These are phyloP conservation scores for Cebus imitator DNA, from an alignment of 2,113 vertebrate species.

Conservation along the genomic window DNA sequence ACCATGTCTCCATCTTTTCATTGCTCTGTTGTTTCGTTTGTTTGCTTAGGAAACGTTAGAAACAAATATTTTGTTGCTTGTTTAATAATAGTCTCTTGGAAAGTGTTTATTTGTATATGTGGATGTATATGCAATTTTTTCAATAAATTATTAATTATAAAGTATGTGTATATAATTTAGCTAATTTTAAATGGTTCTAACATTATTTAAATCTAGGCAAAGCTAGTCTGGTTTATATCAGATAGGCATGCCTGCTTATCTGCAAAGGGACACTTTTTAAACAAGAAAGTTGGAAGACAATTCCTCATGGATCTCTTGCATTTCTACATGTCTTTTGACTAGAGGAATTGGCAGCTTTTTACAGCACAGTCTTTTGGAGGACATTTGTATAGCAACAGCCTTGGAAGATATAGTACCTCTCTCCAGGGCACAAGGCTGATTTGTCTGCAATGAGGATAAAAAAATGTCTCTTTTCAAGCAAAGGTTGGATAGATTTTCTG, in stretches of 20 bases:
- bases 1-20: neutral
- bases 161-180: neutral
- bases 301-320: neutral
- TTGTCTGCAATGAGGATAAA: neutral
- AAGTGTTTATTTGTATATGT: neutral
- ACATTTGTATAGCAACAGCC: neutral
- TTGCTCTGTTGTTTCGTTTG: neutral
- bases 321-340: neutral
- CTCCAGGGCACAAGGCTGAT: neutral
- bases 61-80: slow-evolving; percentile 16
- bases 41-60: slow-evolving; percentile 12
- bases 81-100: slow-evolving; percentile 21
- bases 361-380: neutral
- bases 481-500: neutral
- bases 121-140: neutral
- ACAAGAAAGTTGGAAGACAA: neutral
- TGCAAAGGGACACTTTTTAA: slow-evolving; percentile 17
- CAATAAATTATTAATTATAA: slow-evolving; percentile 10
- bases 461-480: neutral
- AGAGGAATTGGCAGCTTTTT: neutral
- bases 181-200: neutral
- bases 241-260: neutral
- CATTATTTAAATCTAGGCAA: neutral
- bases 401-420: neutral
- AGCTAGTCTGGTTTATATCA: neutral